Evolutionary conservation across 2,888 invertebrate genomes (phyloP).

Genomic region (Drosophila mulleri): DNA sequence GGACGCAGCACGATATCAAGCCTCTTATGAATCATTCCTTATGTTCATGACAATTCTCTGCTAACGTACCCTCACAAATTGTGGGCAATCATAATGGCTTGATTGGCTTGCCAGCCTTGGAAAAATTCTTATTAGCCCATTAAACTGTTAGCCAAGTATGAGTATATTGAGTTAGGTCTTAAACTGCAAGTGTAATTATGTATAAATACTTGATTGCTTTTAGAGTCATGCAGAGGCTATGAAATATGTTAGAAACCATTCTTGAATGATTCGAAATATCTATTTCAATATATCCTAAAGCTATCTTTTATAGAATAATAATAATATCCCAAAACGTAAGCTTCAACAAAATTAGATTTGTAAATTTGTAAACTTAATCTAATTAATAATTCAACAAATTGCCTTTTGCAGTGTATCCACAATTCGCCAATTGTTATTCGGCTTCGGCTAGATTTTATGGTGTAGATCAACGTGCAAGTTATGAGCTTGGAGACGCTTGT

Average conservation of each 20-base stretch:
- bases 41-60: background rate
- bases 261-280: too few relatives aligned
- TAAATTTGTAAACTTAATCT: background rate
- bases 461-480: constrained; percentile 64
- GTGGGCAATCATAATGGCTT: background rate
- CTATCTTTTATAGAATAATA: too few relatives aligned
- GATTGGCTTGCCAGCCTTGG: constrained; percentile 1
- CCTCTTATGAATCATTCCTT: constrained; percentile 2
- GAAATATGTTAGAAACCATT: background rate
- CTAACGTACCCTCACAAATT: background rate
- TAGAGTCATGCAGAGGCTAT: background rate
- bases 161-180: background rate
- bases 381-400: background rate
- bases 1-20: constrained; percentile 2
- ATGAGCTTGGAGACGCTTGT: constrained; percentile 44
- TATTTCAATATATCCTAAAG: too few relatives aligned
- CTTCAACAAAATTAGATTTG: too few relatives aligned
- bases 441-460: constrained; percentile 33
- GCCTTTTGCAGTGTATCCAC: background rate
- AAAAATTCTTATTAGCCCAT: background rate
- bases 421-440: background rate
- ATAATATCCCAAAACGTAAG: too few relatives aligned
- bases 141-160: constrained; percentile 4
- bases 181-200: background rate
- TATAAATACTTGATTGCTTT: background rate